Evolutionary conservation across 2,888 invertebrate genomes (phyloP), one percentile per base, ranked within the genome.

Genomic region (Andrena flavipes): DNA sequence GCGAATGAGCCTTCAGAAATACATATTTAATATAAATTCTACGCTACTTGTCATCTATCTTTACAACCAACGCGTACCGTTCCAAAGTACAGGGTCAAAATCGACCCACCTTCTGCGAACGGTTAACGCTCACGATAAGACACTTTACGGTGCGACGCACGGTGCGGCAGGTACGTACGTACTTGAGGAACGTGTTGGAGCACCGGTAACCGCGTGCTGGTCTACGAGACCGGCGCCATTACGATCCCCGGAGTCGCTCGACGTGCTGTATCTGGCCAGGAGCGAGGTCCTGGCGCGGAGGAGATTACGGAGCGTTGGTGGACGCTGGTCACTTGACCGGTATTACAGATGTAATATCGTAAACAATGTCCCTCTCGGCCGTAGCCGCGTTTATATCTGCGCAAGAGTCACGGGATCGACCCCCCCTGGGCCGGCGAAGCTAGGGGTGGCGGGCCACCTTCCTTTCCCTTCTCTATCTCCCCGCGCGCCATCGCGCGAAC

Each of bases 261-360:
- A 93, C 93, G 93, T 94, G 93, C 93, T 93, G 93, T 94, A 94
- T 94, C 93, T 92, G 90, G 88, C 68, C 76, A 85, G 84, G 74
- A 76, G 80, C 87, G 67, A 87, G 77, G 84, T 80, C 78, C 88
- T 87, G 90, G 85, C 72, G 84, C 82, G 77, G 87, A 87, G 85
- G 90, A 92, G 91, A 92, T 92, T 91, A 91, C 87, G 87, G 86
- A 85, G 78, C 73, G 75, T 42, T 76, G 70, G 42, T 82, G 90
- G 90, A 87, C 90, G 84, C 68, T 87, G 91, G 90, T 88, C 91
- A 92, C 91, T 93, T 91, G 93, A 92, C 91, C 91, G 87, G 90
- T 87, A 89, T 91, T 92, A 92, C 90, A 91, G 91, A 92, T 89
- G 91, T 89, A 91, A 91, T 91, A 92, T 92, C 92, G 89, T 92